Percentiles rank a stretch among this genome's conserved stretches.
These are phyloP conservation scores for Helicorthomorpha holstii DNA, from an alignment of 1,140 invertebrate genomes.

Conservation along the genomic window DNA sequence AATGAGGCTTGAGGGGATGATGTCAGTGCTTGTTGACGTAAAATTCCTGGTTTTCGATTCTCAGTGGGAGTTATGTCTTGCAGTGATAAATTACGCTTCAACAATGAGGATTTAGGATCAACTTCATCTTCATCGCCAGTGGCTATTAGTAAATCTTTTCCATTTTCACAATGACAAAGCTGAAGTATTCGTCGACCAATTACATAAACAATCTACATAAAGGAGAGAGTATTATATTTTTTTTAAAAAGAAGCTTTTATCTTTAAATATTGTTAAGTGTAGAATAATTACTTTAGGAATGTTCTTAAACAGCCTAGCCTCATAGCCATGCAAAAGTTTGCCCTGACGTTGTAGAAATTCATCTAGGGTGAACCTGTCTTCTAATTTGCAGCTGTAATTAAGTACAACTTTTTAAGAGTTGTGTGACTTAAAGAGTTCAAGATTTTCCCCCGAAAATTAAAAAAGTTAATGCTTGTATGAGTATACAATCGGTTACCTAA, in stretches of 20 bases:
- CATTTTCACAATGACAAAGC: slow-evolving; percentile 32
- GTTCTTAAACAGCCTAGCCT: slow-evolving; percentile 54
- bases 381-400: slow-evolving; percentile 31
- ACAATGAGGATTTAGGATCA: too few species aligned
- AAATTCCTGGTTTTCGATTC: too few species aligned
- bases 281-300: slow-evolving; percentile 51
- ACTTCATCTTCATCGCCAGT: too few species aligned
- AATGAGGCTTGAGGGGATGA: too few species aligned
- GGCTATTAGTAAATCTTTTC: too few species aligned
- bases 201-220: slow-evolving; percentile 47
- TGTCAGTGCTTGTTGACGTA: too few species aligned
- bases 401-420: slow-evolving; percentile 20
- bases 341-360: slow-evolving; percentile 55
- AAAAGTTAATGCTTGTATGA: slow-evolving; percentile 11
- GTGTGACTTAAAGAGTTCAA: background rate
- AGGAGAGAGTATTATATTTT: slow-evolving; percentile 6
- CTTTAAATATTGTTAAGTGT: background rate
- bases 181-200: slow-evolving; percentile 57
- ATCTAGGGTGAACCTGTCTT: slow-evolving; percentile 41
- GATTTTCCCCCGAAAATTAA: background rate
- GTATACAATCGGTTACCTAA: slow-evolving; percentile 28
- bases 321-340: slow-evolving; percentile 56
- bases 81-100: too few species aligned
- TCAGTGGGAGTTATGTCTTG: too few species aligned
- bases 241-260: background rate